Conservation (phyloP, 2,113 vertebrate genomes). For the Cephalopterus ornatus region DNA sequence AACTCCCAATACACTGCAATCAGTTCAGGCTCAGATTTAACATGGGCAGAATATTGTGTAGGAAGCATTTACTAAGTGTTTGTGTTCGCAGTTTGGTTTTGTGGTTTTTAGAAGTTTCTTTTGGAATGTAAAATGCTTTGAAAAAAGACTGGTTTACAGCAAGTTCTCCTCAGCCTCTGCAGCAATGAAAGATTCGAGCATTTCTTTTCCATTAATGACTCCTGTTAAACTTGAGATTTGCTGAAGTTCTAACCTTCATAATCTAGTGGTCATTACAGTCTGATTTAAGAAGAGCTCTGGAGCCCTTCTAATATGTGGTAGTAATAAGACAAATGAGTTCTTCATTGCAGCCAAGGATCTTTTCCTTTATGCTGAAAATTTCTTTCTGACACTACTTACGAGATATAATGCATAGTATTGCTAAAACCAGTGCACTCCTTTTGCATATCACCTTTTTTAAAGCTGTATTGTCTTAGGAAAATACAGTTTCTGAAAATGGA, state of each 20-base stretch:
- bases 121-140: neutral
- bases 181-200: neutral
- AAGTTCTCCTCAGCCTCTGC: neutral
- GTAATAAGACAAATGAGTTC: neutral
- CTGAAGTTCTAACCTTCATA: neutral
- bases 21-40: neutral
- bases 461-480: conserved; percentile 54
- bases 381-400: neutral
- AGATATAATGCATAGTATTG: neutral
- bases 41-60: neutral
- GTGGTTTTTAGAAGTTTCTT: neutral
- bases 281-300: neutral
- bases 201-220: neutral
- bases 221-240: neutral
- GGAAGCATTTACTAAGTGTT: neutral
- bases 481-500: conserved; percentile 43
- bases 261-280: neutral
- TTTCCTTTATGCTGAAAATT: neutral
- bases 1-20: neutral
- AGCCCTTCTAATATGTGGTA: neutral
- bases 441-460: neutral
- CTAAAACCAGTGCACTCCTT: neutral
- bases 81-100: neutral
- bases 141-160: neutral
- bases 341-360: neutral